Evolutionary conservation across 2,113 vertebrate species (phyloP).

Genomic region (Anguilla japonica): DNA sequence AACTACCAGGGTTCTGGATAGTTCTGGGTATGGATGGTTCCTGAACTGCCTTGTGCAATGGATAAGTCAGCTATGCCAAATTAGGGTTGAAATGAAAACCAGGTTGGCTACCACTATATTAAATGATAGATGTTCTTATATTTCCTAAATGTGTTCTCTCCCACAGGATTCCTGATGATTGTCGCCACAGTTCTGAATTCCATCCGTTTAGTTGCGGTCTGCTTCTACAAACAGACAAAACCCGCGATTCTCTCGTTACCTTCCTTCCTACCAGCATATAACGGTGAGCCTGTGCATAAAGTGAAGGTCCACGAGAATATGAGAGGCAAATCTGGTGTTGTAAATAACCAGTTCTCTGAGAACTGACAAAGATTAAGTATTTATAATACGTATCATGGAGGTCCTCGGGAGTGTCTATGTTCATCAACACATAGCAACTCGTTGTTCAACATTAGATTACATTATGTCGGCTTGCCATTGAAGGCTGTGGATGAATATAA

Average conservation of each 20-base stretch:
- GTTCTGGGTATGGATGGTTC: no score
- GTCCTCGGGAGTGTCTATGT: neutral
- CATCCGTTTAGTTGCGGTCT: neutral
- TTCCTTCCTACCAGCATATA: neutral
- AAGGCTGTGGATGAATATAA: no score
- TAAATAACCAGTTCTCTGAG: neutral
- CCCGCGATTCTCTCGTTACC: neutral
- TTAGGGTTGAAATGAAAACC: no score
- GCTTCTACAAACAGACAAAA: neutral
- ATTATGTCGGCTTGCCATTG: neutral
- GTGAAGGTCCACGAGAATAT: neutral
- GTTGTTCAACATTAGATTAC: neutral
- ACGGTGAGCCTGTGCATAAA: neutral
- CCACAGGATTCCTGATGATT: slow-evolving; percentile 10
- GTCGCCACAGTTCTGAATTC: neutral
- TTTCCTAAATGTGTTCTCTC: neutral
- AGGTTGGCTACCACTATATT: no score
- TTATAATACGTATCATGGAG: neutral
- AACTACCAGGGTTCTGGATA: no score
- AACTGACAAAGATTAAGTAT: neutral
- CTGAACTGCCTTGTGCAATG: no score
- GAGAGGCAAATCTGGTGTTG: neutral
- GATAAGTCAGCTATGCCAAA: no score
- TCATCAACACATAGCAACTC: neutral
- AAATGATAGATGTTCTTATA: no score